Base-by-base conservation (phyloP, 2,888 invertebrate genomes). In the Heliconius sara region DNA sequence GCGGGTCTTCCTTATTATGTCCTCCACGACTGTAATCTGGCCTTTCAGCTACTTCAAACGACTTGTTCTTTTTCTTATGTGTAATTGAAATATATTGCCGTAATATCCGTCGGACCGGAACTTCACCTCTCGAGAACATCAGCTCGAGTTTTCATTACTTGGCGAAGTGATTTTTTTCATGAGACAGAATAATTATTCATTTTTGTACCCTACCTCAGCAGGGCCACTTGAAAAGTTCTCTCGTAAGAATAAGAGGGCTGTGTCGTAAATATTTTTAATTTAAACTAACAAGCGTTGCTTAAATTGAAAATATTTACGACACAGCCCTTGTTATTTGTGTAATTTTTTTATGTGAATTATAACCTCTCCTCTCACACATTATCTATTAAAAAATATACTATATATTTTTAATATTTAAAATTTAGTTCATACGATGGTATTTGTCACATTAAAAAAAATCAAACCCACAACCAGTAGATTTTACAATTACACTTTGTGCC, bases 61-160 rank as follows among this genome's bases (percentile, higher is more conserved):
- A 94, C 94, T 95, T 93, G 94, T 92, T 94, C 94, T 95, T 95
- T 95, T 95, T 95, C 95, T 94, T 93, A 93, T 92, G 91, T 94
- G 95, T 95, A 95, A 95, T 95, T 95, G 95, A 95, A 94, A 95
- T 95, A 94, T 94, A 95, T 95, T 95, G 94, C 94, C 91, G 92
- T 94, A 95, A 95, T 95, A 95, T 95, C 94, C 94, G 91, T 88
- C 90, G 93, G 93, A 91, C 94, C 91, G 89, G 91, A 91, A 91
- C 90, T 90, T 89, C 88, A 88, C 91, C 91, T 91, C 93, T 93
- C 88, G 90, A 93, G 93, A 92, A 91, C 93, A 94, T 93, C 93
- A 92, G 90, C 91, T 91, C 86, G 91, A 94, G 93, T 93, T 95
- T 95, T 95, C 94, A 95, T 95, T 95, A 95, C 93, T 92, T 86